Base-by-base conservation (phyloP, 2,888 invertebrate genomes). In the Agelastica alni region DNA sequence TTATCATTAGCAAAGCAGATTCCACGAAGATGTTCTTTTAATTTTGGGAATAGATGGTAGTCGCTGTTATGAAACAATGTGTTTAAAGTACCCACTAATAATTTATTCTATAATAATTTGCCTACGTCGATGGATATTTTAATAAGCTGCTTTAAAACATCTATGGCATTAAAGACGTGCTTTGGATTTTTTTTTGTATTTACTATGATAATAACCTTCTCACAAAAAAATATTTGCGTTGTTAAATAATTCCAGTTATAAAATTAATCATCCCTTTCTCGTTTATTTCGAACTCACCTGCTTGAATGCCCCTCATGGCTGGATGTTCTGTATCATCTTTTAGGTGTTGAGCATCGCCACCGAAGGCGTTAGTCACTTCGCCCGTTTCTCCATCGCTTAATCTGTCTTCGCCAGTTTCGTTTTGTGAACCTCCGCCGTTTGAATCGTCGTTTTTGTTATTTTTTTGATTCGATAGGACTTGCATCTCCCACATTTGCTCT, bases 401-500 rank as follows among this genome's bases (percentile, higher is more conserved):
- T 75, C 46, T 79, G 76, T 68, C 82, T 77, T 69, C 82, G 77
- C 41, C 79, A 34, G 62, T 59, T 26, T 65, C 69, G 22, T 65
- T 65, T 48, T 66, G 69, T 34, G 66, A 53, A 26, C 68, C 70
- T 7, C 70, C 72, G 3, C 41, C 44, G n/a, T 44, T 48, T 18
- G 53, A 34, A 31, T 71, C 71, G 13, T 67, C 68, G 51, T 72
- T 73, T 58, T 73, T 70, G 60, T 70, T 73, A 55, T 73, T 75
- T 60, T 72, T 75, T 65, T 80, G 79, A 57, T 78, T 79, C 58
- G 88, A 90, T 62, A 92, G 77, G 60, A 90, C 88, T 79, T 91
- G 91, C 69, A 69, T 69, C 56, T 62, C 93, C 83, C 92, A 86
- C 88, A 93, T 90, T 77, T 93, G 93, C 70, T 93, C 91, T 75